A percentile compares a stretch with the other conserved stretches of the same genome.
Evolutionary conservation across 2,888 invertebrate genomes (phyloP).

Genomic region (Eupeodes luniger): DNA sequence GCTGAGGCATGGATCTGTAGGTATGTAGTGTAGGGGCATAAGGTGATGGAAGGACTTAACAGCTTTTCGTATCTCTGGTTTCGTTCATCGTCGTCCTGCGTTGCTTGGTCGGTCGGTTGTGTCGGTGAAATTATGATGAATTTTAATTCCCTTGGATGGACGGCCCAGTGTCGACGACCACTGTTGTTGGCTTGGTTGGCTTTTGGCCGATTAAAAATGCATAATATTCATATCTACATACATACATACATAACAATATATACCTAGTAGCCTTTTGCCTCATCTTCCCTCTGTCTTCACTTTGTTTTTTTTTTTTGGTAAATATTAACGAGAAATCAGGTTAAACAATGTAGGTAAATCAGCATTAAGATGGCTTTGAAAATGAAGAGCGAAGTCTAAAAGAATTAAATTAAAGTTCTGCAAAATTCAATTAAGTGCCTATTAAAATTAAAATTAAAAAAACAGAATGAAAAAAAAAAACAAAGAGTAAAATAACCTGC

Average conservation of each 20-base stretch:
- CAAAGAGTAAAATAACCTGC: not conserved
- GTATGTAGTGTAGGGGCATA: too few relatives aligned
- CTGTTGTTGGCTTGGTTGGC: not conserved
- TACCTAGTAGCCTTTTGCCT: not conserved
- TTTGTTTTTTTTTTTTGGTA: not conserved
- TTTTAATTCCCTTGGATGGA: conserved; percentile 51
- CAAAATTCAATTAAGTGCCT: conserved; percentile 46
- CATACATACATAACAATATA: not conserved
- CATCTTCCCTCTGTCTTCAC: not conserved
- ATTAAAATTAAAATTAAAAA: conserved; percentile 10
- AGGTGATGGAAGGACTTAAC: conserved; percentile 40
- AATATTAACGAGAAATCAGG: conserved; percentile 12
- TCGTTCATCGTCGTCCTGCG: not conserved
- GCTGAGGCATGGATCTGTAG: not conserved
- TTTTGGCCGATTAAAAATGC: conserved; percentile 40
- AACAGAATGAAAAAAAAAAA: not conserved
- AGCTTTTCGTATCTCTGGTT: conserved; percentile 43
- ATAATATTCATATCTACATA: conserved; percentile 40
- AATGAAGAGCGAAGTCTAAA: conserved; percentile 13
- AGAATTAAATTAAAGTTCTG: conserved; percentile 46
- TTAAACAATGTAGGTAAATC: conserved; percentile 35
- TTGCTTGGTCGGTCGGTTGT: too few relatives aligned
- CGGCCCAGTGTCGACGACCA: not conserved
- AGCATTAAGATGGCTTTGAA: conserved; percentile 28
- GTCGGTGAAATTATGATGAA: conserved; percentile 49